These are phyloP conservation scores for Cyphomyrmex costatus DNA, from an alignment of 1,140 invertebrate genomes.

Conservation along the genomic window DNA sequence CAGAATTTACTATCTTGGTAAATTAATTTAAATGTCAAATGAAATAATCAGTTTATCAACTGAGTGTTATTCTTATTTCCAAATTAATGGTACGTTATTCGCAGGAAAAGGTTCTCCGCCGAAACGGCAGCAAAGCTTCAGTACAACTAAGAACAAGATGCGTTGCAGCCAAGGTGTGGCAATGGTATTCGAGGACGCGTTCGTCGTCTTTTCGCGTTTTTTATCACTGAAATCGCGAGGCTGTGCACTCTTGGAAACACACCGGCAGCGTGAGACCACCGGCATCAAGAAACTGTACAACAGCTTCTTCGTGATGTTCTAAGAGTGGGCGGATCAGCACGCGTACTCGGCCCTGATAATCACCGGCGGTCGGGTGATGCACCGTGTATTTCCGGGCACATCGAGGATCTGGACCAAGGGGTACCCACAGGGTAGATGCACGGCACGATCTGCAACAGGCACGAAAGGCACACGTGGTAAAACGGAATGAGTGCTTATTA, in stretches of 20 bases:
- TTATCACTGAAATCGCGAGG: constrained; percentile 85
- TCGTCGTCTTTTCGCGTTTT: constrained; percentile 86
- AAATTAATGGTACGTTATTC: constrained; percentile 3
- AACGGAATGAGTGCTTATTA: constrained; percentile 47
- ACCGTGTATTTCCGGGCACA: constrained; percentile 61
- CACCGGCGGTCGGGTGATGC: constrained; percentile 70
- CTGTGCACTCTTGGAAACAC: constrained; percentile 91
- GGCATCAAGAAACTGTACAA: constrained; percentile 94
- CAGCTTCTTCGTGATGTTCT: constrained; percentile 94
- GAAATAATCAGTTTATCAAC: not conserved
- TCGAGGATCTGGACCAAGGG: constrained; percentile 45
- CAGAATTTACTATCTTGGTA: not conserved
- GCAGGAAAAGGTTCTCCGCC: constrained; percentile 38
- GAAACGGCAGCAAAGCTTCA: constrained; percentile 43
- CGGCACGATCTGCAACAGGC: constrained; percentile 53
- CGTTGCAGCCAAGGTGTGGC: constrained; percentile 83
- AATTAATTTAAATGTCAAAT: not conserved
- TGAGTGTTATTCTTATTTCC: not conserved
- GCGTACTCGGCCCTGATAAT: constrained; percentile 50
- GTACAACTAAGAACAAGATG: constrained; percentile 81
- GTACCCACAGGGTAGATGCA: constrained; percentile 22
- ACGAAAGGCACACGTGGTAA: not conserved
- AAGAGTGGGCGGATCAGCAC: constrained; percentile 84
- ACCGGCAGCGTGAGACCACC: constrained; percentile 92
- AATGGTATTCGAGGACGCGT: constrained; percentile 86